phyloP scores from a whole-genome alignment of 2,888 invertebrate genomes.

The Agrochola macilenta region DNA sequence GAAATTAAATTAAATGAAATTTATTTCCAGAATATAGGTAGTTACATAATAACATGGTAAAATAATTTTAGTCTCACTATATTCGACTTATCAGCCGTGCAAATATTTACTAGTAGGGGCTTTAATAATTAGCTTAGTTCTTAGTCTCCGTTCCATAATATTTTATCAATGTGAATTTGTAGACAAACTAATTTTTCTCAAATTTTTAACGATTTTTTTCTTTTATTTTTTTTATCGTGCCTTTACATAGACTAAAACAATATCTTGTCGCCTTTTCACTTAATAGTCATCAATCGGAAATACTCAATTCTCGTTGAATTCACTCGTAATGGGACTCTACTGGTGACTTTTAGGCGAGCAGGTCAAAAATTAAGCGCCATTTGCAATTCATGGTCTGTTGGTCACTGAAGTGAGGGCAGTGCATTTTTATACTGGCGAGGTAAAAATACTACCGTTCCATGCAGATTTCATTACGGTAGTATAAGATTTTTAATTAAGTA shows the following conservation, averaged over 20 bases:
- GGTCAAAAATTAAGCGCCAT: not conserved
- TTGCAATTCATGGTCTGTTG: conserved; percentile 31
- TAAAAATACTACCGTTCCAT: not conserved
- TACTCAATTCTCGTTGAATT: not conserved
- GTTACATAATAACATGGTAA: too few species aligned
- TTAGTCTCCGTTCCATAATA: not conserved
- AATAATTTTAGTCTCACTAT: too few species aligned
- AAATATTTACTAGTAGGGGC: too few species aligned
- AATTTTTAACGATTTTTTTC: not conserved
- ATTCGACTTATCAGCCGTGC: too few species aligned
- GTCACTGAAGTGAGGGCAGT: conserved; percentile 16
- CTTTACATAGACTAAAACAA: too few species aligned
- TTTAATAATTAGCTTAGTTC: conserved; percentile 17
- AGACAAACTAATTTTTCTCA: too few species aligned
- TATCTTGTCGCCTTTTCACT: not conserved
- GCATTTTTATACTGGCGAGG: not conserved
- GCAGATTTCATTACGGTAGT: conserved; percentile 7
- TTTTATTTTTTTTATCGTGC: not conserved
- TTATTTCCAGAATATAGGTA: too few species aligned
- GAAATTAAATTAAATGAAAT: too few species aligned
- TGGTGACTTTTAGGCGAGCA: conserved; percentile 1
- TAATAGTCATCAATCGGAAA: conserved; percentile 8
- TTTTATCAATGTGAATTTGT: not conserved
- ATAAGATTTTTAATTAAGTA: too few species aligned
- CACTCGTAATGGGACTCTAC: not conserved